Evolutionary conservation across 2,113 vertebrate species (phyloP), one percentile per base, ranked within the genome.

Genomic region (Marmota flaviventris): DNA sequence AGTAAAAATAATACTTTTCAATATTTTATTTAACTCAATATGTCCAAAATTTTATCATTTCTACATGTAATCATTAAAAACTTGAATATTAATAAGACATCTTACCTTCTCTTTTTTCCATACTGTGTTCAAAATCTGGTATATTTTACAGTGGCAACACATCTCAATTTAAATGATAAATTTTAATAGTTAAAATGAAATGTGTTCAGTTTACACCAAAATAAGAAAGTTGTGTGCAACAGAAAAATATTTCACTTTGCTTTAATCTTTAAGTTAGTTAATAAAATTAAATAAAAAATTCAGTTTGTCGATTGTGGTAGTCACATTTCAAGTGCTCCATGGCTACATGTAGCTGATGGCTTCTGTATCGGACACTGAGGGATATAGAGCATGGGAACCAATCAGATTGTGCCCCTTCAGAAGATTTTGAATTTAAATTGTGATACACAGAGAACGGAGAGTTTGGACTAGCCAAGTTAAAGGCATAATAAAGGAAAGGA

Each of bases 401-500:
- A 93, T 81, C 88, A 51, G 63, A 84, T 93, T 92, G 45, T 84
- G 63, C 5, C 3, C 72, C 5, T 11, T 34, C 24, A 22, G 39
- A 61, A 24, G 39, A 92, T 85, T 97, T 75, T 95, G 82, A 96
- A 88, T 95, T 89, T 97, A 85, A 93, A 88, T 77, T 69, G 63
- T 85, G 45, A 89, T 16, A 63, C n/a, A 45, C 45, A 45, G 90
- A 95, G 89, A 65, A 22, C 22, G 13, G 45, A 83, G 34, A n/a
- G 4, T 88, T 81, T 94, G 89, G 93, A n/a, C 32, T 73, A 77
- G 20, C 94, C 67, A 16, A 12, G n/a, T 89, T 72, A 77, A 83
- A 93, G 95, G 93, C 96, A 82, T 77, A 94, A 83, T 91, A 97
- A 92, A 45, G 45, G 95, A 95, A 91, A 88, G 53, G n/a, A 32